Percentiles rank a stretch among this genome's conserved stretches.
Evolutionary conservation across 2,797 vertebrate species (phyloP).

Genomic region (Phylloscopus collybita): DNA sequence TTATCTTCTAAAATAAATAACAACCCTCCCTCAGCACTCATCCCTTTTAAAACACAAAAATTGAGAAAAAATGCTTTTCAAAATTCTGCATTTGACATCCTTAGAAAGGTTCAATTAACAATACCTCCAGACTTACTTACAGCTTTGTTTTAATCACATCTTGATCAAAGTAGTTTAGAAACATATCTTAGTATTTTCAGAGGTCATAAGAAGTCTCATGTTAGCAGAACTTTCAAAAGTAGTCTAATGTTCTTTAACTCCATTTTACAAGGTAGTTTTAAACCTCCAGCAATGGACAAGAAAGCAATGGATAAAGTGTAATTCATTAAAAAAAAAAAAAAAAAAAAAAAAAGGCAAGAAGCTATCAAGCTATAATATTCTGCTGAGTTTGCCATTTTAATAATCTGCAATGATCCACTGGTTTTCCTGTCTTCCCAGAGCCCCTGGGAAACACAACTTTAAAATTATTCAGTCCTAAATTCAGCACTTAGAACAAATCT

Average conservation of each 20-base stretch:
- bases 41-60: not conserved
- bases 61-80: not conserved
- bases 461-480: not conserved
- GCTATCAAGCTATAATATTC: not conserved
- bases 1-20: not conserved
- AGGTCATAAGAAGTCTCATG: not conserved
- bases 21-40: too few relatives aligned
- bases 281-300: not conserved
- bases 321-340: not conserved
- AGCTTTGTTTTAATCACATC: not conserved
- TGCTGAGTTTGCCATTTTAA: not conserved
- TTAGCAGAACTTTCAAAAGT: not conserved
- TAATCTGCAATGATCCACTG: not conserved
- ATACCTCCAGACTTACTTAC: not conserved
- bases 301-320: not conserved
- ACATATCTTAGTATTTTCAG: not conserved
- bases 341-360: not conserved
- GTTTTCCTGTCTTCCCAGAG: not conserved
- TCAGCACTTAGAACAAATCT: not conserved
- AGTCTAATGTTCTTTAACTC: not conserved
- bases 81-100: not conserved
- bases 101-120: not conserved
- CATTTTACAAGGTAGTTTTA: not conserved
- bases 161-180: not conserved
- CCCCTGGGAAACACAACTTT: not conserved